Percentiles rank a stretch among this genome's conserved stretches.
These are phyloP conservation scores for Xerus inauris DNA, from an alignment of 2,113 vertebrate genomes.

Conservation along the genomic window DNA sequence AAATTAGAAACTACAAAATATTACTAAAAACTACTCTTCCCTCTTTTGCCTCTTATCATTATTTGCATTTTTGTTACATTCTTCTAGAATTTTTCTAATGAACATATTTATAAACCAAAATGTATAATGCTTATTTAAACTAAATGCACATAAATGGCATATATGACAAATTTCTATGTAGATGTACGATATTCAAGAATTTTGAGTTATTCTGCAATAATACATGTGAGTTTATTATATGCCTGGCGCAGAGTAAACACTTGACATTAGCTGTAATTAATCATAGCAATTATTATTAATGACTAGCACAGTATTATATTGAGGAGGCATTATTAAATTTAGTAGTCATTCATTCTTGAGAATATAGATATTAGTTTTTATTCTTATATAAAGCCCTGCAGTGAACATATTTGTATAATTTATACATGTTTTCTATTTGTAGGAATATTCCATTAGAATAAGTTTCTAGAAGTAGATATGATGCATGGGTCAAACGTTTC, in stretches of 20 bases:
- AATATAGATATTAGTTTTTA: background rate
- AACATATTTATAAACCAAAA: conserved; percentile 31
- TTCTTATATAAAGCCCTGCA: background rate
- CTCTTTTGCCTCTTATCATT: background rate
- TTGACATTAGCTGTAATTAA: background rate
- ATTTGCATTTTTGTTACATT: conserved; percentile 26
- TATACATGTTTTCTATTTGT: background rate
- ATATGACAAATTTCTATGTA: background rate
- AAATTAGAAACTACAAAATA: conserved; percentile 8
- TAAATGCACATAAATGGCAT: background rate
- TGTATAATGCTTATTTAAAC: background rate
- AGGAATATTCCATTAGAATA: background rate
- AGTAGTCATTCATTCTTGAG: background rate
- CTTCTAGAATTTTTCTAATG: background rate
- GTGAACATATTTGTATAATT: background rate
- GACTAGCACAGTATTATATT: background rate
- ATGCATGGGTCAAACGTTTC: background rate
- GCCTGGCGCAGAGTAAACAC: background rate
- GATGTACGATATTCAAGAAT: background rate
- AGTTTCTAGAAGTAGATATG: background rate
- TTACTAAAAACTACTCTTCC: background rate
- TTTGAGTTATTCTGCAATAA: background rate
- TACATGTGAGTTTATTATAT: background rate
- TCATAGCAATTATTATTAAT: background rate
- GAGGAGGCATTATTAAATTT: background rate